Evolutionary conservation across 2,888 invertebrate species (phyloP), one percentile per base, ranked within the genome.

Genomic region (Erpobdella octoculata): DNA sequence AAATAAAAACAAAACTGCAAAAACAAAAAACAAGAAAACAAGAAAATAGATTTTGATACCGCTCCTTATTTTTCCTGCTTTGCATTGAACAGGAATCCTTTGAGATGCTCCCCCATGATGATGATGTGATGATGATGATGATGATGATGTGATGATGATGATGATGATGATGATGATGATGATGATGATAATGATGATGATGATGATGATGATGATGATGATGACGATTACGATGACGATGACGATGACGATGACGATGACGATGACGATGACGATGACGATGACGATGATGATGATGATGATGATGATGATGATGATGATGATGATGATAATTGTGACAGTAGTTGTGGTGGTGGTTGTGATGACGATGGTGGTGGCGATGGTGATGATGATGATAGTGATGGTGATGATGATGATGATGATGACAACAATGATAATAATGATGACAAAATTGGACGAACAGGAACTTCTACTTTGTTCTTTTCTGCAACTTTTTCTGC

Each of bases 141-240:
- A n/a, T n/a, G n/a, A n/a, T n/a, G n/a, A n/a, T n/a, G n/a, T n/a
- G 53, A 18, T 3, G 71, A 70, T 66, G 70, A 70, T 5, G 62
- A 64, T 36, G 70, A 70, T 70, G 70, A 70, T 70, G 70, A 61
- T 62, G 62, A 70, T 70, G 70, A 71, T 35, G 71, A 1, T 36
- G 46, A 65, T 70, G 36, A 70, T 70, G 59, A 61, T 33, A 33
- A 33, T 70, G 59, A 61, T 61, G 70, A 62, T 70, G 5, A n/a
- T n/a, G 53, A 53, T 9, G 53, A 9, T 4, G 53, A n/a, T 53
- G 53, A 53, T 12, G 53, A 53, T 12, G 53, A 53, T 15, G 53
- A 53, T 53, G 5, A n/a, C 18, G 53, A 53, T n/a, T 18, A 48
- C 15, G 53, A 53, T 53, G 53, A 53, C 1, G 6, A 53, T 53